A percentile compares a stretch with the other conserved stretches of the same genome.
Evolutionary conservation across 1,140 invertebrate species (phyloP).

Genomic region (Drosophila pseudoananassae): DNA sequence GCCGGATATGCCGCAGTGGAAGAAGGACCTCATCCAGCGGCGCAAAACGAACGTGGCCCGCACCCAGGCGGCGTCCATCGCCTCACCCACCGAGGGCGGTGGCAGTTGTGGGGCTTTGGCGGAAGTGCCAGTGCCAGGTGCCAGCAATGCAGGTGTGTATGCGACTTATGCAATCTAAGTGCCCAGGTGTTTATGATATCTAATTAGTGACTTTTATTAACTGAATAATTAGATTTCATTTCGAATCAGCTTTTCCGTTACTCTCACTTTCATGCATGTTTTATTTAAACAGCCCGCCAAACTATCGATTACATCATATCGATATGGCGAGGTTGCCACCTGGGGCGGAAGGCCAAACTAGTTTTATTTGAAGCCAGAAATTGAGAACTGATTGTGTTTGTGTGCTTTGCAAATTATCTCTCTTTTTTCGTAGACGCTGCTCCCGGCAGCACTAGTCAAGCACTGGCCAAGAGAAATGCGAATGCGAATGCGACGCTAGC

Average conservation of each 20-base stretch:
- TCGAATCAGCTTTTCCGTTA: neutral
- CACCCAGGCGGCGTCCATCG: slow-evolving; percentile 52
- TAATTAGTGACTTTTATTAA: neutral
- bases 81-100: slow-evolving; percentile 33
- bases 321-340: slow-evolving; percentile 12
- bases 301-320: slow-evolving; percentile 8
- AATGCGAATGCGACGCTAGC: slow-evolving; percentile 6
- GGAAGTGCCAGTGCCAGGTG: slow-evolving; percentile 40
- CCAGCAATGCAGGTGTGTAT: slow-evolving; percentile 51
- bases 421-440: slow-evolving; percentile 42
- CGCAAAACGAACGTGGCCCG: slow-evolving; percentile 85
- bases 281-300: slow-evolving; percentile 1
- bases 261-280: neutral
- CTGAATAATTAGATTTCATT: neutral
- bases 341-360: neutral
- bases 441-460: slow-evolving; percentile 62
- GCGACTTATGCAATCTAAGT: slow-evolving; percentile 2
- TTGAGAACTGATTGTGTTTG: neutral
- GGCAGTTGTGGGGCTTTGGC: slow-evolving; percentile 63
- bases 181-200: slow-evolving; percentile 15
- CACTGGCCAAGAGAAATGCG: slow-evolving; percentile 27
- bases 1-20: slow-evolving; percentile 88
- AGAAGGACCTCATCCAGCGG: slow-evolving; percentile 89
- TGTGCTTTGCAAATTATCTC: neutral
- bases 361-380: slow-evolving; percentile 1